phyloP scores from a whole-genome alignment of 2,797 vertebrate genomes.

The Babyrousa celebensis region DNA sequence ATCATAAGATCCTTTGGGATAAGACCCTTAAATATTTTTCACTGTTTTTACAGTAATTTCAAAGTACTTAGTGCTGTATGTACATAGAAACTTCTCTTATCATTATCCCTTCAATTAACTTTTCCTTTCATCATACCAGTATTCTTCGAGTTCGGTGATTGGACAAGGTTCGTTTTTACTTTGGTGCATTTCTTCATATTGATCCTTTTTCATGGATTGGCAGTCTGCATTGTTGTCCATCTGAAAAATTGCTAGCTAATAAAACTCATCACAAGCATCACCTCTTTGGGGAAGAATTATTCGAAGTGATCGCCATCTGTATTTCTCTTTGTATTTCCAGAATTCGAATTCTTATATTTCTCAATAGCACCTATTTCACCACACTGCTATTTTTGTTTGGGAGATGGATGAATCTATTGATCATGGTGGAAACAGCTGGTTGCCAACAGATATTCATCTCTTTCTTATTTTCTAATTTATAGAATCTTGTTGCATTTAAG shows the following conservation, averaged over 20 bases:
- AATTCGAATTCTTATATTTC: background rate
- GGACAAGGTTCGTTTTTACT: background rate
- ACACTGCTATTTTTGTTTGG: background rate
- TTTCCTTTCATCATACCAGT: background rate
- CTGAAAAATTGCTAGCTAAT: background rate
- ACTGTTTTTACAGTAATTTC: background rate
- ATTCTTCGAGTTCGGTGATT: background rate
- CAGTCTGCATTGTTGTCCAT: background rate
- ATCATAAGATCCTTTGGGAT: background rate
- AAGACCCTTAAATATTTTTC: background rate
- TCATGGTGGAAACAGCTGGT: background rate
- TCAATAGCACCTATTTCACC: background rate
- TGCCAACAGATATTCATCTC: background rate
- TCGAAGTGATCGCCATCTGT: background rate
- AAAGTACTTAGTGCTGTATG: background rate
- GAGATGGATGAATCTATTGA: background rate
- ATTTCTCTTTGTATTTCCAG: background rate
- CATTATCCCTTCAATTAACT: background rate
- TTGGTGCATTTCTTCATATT: background rate
- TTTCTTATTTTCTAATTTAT: background rate
- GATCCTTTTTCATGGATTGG: background rate
- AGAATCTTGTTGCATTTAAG: background rate
- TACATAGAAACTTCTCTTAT: background rate
- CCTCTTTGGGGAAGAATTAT: background rate
- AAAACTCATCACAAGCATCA: background rate